Percentiles rank a stretch among this genome's conserved stretches.
Conservation (phyloP, 2,113 vertebrate species). For the Aphelocoma coerulescens region DNA sequence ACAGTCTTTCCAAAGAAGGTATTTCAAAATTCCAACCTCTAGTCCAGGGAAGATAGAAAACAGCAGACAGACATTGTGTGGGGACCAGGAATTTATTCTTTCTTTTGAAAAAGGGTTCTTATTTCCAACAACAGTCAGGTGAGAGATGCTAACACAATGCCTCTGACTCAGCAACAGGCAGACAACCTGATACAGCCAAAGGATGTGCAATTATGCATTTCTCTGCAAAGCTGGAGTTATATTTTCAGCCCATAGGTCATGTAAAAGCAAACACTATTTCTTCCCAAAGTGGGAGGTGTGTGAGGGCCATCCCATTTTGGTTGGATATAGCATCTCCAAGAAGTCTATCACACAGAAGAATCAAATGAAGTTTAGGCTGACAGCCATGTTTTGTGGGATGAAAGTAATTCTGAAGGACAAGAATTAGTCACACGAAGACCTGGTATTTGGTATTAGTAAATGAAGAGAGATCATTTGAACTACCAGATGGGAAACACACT, state of each 20-base stretch:
- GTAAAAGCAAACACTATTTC: background rate
- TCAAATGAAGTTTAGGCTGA: background rate
- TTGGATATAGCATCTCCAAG: background rate
- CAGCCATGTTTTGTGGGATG: background rate
- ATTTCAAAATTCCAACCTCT: background rate
- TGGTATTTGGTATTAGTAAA: background rate
- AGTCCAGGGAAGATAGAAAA: background rate
- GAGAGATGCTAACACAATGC: background rate
- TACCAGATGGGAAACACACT: conserved; percentile 8
- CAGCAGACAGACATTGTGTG: background rate
- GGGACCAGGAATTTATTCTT: background rate
- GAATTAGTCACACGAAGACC: background rate
- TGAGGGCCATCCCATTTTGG: background rate
- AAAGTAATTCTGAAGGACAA: conserved; percentile 1
- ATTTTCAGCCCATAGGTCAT: background rate
- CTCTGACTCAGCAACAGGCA: background rate
- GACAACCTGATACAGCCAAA: background rate
- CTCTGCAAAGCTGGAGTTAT: background rate
- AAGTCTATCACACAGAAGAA: background rate
- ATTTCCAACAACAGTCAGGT: background rate
- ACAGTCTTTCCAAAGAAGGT: background rate
- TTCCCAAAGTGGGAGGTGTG: background rate
- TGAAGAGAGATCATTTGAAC: background rate
- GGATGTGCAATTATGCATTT: background rate
- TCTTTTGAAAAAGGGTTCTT: background rate